These are phyloP conservation scores for Xenopus petersii DNA, from an alignment of 2,797 vertebrate species.

Conservation along the genomic window DNA sequence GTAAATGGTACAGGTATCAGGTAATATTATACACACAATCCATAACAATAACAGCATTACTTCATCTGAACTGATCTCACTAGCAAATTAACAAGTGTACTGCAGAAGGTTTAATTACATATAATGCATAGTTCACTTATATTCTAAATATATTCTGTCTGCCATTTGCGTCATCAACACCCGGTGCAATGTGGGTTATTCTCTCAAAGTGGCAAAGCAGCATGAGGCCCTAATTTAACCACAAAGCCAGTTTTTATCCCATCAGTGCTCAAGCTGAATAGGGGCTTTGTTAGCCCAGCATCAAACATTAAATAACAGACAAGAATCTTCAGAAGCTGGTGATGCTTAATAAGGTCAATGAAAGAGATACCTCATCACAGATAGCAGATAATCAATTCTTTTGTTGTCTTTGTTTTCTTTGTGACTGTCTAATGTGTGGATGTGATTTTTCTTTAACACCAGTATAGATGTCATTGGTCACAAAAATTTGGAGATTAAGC, in stretches of 20 bases:
- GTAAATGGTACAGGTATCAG: too few species aligned
- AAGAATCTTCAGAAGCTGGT: slow-evolving; percentile 19
- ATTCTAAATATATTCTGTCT: slow-evolving; percentile 37
- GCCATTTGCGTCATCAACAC: slow-evolving; percentile 30
- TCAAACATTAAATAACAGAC: slow-evolving; percentile 25
- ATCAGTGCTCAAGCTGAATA: slow-evolving; percentile 19
- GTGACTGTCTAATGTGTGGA: background rate
- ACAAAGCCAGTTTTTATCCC: slow-evolving; percentile 24
- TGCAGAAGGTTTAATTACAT: slow-evolving; percentile 38
- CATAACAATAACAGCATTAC: background rate
- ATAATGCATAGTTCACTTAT: slow-evolving; percentile 17
- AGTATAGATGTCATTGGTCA: background rate
- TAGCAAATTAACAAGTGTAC: slow-evolving; percentile 29
- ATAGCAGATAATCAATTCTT: slow-evolving; percentile 2
- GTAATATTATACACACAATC: background rate
- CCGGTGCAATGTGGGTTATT: background rate
- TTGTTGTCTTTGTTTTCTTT: slow-evolving; percentile 23
- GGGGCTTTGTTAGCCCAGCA: slow-evolving; percentile 27
- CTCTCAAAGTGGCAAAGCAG: slow-evolving; percentile 3
- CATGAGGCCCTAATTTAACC: slow-evolving; percentile 22
- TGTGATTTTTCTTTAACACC: background rate
- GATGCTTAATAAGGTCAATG: slow-evolving; percentile 27
- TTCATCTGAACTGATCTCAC: slow-evolving; percentile 18
- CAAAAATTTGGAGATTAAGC: background rate
- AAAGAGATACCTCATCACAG: slow-evolving; percentile 31